Evolutionary conservation across 1,140 invertebrate species (phyloP).

Genomic region (Cephus cinctus): DNA sequence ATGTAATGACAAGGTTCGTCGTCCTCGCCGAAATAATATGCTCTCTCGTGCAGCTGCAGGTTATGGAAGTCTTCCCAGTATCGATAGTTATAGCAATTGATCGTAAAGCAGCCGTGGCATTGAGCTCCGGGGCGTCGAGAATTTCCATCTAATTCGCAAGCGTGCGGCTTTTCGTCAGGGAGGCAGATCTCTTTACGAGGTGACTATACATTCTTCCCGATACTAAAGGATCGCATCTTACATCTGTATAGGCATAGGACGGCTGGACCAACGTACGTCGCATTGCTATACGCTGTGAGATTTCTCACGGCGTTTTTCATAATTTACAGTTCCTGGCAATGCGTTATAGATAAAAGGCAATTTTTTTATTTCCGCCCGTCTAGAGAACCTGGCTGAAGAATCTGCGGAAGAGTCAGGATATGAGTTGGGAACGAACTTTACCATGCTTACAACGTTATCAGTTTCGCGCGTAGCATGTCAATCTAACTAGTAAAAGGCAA

Average conservation of each 20-base stretch:
- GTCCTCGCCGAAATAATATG: slow-evolving; percentile 31
- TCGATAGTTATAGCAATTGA: slow-evolving; percentile 26
- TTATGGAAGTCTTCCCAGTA: slow-evolving; percentile 34
- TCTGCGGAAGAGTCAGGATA: slow-evolving; percentile 26
- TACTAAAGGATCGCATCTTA: too few species aligned
- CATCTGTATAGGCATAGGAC: too few species aligned
- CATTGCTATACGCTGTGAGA: too few species aligned
- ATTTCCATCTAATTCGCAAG: too few species aligned
- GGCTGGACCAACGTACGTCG: too few species aligned
- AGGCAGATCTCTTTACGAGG: too few species aligned
- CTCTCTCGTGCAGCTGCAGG: slow-evolving; percentile 20
- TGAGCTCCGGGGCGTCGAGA: too few species aligned
- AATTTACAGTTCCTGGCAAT: too few species aligned
- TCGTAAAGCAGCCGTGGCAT: slow-evolving; percentile 17
- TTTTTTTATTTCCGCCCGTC: slow-evolving; percentile 24
- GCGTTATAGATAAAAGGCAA: too few species aligned
- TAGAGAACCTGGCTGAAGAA: slow-evolving; percentile 10
- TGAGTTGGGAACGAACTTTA: slow-evolving; percentile 31
- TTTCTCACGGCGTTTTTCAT: too few species aligned
- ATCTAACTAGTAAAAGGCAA: slow-evolving; percentile 48
- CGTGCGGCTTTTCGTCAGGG: too few species aligned
- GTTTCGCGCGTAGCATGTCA: slow-evolving; percentile 27
- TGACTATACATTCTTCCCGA: too few species aligned
- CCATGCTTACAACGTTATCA: slow-evolving; percentile 30
- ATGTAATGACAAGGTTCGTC: slow-evolving; percentile 26